A percentile compares a stretch with the other conserved stretches of the same genome.
Evolutionary conservation across 2,113 vertebrate species (phyloP).

Genomic region (Syngnathus scovelli): DNA sequence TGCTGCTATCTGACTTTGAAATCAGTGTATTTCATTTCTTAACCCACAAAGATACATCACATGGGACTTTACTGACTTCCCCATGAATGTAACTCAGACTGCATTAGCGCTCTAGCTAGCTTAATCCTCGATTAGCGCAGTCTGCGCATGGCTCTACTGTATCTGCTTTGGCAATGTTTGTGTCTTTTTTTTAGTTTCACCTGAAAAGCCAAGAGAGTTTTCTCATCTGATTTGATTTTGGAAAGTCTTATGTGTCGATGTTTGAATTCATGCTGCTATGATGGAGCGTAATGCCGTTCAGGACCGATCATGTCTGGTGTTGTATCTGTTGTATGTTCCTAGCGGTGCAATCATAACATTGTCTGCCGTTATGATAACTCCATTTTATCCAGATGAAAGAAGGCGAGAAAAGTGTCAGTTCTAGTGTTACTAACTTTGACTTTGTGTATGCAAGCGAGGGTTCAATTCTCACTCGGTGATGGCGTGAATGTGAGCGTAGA

Average conservation of each 20-base stretch:
- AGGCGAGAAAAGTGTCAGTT: constrained; percentile 6
- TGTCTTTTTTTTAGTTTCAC: constrained; percentile 44
- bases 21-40: constrained; percentile 65
- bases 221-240: constrained; percentile 49
- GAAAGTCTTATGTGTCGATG: constrained; percentile 40
- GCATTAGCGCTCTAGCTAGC: constrained; percentile 39
- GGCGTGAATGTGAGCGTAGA: neutral
- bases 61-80: constrained; percentile 56
- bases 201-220: constrained; percentile 32
- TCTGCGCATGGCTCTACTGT: constrained; percentile 25
- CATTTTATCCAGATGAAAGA: constrained; percentile 26
- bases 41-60: constrained; percentile 61
- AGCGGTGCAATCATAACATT: constrained; percentile 34
- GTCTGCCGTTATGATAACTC: constrained; percentile 39
- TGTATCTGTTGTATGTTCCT: constrained; percentile 53
- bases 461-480: neutral
- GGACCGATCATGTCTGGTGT: constrained; percentile 46
- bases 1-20: constrained; percentile 55
- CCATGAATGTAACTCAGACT: constrained; percentile 50
- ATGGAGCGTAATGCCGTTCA: constrained; percentile 22
- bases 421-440: neutral
- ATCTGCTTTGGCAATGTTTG: constrained; percentile 42
- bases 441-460: neutral
- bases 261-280: constrained; percentile 36
- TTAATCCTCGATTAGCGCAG: constrained; percentile 53